phyloP scores from a whole-genome alignment of 2,797 vertebrate genomes.

The Sitta carolinensis region DNA sequence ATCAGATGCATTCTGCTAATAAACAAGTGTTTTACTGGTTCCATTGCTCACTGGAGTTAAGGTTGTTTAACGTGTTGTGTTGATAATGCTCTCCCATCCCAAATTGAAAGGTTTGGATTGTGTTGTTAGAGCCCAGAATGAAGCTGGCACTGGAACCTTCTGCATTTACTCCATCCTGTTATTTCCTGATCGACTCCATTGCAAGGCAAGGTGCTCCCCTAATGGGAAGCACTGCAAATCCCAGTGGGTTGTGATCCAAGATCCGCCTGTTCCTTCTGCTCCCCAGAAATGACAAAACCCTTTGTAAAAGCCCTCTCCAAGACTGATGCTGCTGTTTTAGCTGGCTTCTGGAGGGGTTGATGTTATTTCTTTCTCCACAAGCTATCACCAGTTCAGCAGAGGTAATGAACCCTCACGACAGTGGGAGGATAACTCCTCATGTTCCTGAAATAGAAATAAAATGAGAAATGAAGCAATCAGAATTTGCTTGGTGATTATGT shows the following conservation, averaged over 20 bases:
- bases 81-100: not conserved
- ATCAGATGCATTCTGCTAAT: constrained; percentile 80
- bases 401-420: not conserved
- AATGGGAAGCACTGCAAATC: not conserved
- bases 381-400: not conserved
- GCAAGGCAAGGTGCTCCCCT: not conserved
- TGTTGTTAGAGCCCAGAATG: not conserved
- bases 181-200: not conserved
- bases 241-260: not conserved
- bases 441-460: not conserved
- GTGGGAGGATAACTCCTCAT: not conserved
- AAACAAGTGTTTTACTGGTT: constrained; percentile 70
- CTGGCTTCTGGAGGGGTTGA: not conserved
- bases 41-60: constrained; percentile 61
- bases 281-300: not conserved
- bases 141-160: not conserved
- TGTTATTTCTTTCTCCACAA: not conserved
- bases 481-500: not conserved
- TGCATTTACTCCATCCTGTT: not conserved
- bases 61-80: constrained; percentile 44
- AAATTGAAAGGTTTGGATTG: not conserved
- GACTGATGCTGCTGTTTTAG: not conserved
- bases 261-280: not conserved
- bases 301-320: not conserved
- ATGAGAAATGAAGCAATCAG: not conserved